A percentile compares a stretch with the other conserved stretches of the same genome.
These are phyloP conservation scores for Barypeithes pellucidus DNA, from an alignment of 2,888 invertebrate species.

Conservation along the genomic window DNA sequence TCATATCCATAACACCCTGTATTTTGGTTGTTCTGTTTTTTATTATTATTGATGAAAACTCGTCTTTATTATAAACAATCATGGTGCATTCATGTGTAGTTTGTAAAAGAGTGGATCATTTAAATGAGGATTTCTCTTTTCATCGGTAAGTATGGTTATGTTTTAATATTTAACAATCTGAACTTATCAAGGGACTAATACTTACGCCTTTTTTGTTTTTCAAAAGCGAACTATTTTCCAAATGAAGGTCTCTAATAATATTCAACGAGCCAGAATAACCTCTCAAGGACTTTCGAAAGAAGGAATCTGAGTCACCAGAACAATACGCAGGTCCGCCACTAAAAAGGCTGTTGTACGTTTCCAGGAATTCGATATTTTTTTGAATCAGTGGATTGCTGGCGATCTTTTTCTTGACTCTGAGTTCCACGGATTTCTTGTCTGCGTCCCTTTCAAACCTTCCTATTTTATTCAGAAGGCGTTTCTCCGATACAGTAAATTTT, in stretches of 20 bases:
- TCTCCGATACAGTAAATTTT: constrained; percentile 61
- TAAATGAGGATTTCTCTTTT: too few species aligned
- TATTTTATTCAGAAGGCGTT: constrained; percentile 48
- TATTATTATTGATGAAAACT: too few species aligned
- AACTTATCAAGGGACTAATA: too few species aligned
- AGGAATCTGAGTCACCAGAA: constrained; percentile 65
- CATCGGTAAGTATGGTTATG: too few species aligned
- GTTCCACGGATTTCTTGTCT: constrained; percentile 48
- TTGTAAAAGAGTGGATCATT: too few species aligned
- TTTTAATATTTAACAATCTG: too few species aligned
- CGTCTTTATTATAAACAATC: too few species aligned
- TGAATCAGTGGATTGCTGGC: constrained; percentile 58
- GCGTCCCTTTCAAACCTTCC: constrained; percentile 46
- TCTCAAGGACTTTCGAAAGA: constrained; percentile 65
- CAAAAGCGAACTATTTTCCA: constrained; percentile 7
- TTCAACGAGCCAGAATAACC: constrained; percentile 64
- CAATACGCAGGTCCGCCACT: constrained; percentile 53
- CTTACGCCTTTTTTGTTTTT: constrained; percentile 20
- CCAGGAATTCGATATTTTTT: constrained; percentile 59
- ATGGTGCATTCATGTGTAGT: too few species aligned
- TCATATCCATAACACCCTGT: too few species aligned
- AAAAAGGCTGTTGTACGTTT: constrained; percentile 59
- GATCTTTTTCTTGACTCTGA: constrained; percentile 54
- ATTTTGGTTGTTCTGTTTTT: too few species aligned
- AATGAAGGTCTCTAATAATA: constrained; percentile 57